Percentiles rank a stretch among this genome's conserved stretches.
Evolutionary conservation across 37 sponge, comb jelly and placozoan genomes (phyloP).

Genomic region (Ephydatia muelleri): DNA sequence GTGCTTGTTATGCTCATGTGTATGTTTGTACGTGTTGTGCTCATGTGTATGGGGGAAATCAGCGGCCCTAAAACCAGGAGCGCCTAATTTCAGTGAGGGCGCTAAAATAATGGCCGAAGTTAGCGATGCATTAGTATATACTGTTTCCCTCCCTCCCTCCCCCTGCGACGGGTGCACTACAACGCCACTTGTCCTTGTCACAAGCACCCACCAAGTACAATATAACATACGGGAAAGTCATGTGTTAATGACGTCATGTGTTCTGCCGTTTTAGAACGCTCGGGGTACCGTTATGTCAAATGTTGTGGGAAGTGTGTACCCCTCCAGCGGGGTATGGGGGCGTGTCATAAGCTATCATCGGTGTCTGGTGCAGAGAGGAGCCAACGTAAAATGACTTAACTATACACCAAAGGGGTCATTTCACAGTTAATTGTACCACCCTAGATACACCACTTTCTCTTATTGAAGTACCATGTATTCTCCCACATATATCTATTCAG

Average conservation of each 20-base stretch:
- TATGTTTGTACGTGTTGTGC: no score
- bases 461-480: constrained; percentile 1
- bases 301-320: background rate
- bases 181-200: no score
- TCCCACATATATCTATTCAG: background rate
- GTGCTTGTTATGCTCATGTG: no score
- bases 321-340: background rate
- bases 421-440: background rate
- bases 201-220: background rate
- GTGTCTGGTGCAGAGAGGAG: constrained; percentile 1
- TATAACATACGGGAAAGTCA: background rate
- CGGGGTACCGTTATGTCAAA: background rate
- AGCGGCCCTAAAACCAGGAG: no score
- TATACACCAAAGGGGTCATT: constrained; percentile 1
- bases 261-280: constrained; percentile 1
- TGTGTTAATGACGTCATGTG: background rate
- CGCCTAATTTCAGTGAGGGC: no score
- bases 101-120: no score
- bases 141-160: no score
- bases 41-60: no score
- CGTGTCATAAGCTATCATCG: background rate
- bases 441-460: background rate
- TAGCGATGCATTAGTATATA: no score
- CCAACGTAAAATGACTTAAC: constrained; percentile 1
- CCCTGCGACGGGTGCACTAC: no score